Percentiles rank a stretch among this genome's conserved stretches.
Conservation (phyloP, 2,113 vertebrate species). For the Willisornis vidua region DNA sequence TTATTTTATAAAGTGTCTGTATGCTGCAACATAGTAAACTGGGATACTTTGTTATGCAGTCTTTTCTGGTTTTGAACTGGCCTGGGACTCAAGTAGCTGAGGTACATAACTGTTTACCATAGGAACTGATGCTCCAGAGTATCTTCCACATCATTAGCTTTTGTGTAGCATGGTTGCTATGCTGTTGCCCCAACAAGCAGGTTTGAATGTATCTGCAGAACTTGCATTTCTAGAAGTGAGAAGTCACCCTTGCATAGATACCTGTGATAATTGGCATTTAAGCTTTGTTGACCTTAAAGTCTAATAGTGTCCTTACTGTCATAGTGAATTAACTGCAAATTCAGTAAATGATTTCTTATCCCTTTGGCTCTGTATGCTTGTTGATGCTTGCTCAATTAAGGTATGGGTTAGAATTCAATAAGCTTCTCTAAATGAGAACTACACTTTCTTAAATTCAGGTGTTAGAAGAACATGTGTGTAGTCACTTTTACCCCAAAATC, state of each 20-base stretch:
- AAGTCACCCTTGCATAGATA: not conserved
- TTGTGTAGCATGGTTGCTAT: not conserved
- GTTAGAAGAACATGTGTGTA: not conserved
- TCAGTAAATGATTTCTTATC: not conserved
- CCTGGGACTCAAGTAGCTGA: not conserved
- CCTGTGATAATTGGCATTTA: not conserved
- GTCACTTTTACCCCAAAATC: not conserved
- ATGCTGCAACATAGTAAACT: not conserved
- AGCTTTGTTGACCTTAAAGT: not conserved
- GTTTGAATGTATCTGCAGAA: not conserved
- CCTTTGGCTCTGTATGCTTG: not conserved
- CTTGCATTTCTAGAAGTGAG: not conserved
- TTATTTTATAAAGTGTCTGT: not conserved
- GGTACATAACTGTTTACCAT: rapidly evolving
- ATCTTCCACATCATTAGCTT: not conserved
- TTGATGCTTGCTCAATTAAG: not conserved
- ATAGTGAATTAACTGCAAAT: not conserved
- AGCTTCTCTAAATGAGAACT: not conserved
- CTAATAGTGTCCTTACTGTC: not conserved
- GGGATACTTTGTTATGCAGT: not conserved
- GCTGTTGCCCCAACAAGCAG: not conserved
- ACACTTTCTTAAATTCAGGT: not conserved
- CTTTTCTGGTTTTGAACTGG: not conserved
- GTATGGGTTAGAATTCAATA: not conserved
- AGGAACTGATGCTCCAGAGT: not conserved